phyloP scores from a whole-genome alignment of 2,888 invertebrate genomes.

The Abrostola tripartita region DNA sequence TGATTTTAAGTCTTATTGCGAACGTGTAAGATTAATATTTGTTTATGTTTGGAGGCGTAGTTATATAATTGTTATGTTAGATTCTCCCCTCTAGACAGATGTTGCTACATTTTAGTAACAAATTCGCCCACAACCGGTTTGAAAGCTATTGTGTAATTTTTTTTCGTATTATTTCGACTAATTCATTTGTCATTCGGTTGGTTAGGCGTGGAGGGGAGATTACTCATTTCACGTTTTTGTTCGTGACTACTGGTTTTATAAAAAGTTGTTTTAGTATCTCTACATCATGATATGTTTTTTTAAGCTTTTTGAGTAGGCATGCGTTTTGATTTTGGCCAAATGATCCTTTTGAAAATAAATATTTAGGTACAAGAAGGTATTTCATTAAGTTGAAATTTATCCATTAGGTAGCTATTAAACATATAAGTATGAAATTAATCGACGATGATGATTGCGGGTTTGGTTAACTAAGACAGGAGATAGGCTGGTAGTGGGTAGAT shows the following conservation, averaged over 20 bases:
- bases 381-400: no score
- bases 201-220: slow-evolving; percentile 82
- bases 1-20: slow-evolving; percentile 32
- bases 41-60: slow-evolving; percentile 19
- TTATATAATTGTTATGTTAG: slow-evolving; percentile 28
- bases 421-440: no score
- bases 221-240: slow-evolving; percentile 80
- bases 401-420: no score
- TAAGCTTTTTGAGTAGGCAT: slow-evolving; percentile 29
- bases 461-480: no score
- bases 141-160: slow-evolving; percentile 83
- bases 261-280: slow-evolving; percentile 60
- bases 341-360: slow-evolving; percentile 10
- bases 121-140: slow-evolving; percentile 85
- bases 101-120: slow-evolving; percentile 88
- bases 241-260: slow-evolving; percentile 76
- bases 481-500: no score
- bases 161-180: slow-evolving; percentile 85
- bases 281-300: slow-evolving; percentile 50
- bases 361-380: not conserved
- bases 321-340: slow-evolving; percentile 26
- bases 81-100: slow-evolving; percentile 84
- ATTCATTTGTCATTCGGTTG: slow-evolving; percentile 87
- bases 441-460: no score
- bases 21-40: slow-evolving; percentile 22